phyloP scores from a whole-genome alignment of 1,140 invertebrate species.

The Drosophila athabasca region DNA sequence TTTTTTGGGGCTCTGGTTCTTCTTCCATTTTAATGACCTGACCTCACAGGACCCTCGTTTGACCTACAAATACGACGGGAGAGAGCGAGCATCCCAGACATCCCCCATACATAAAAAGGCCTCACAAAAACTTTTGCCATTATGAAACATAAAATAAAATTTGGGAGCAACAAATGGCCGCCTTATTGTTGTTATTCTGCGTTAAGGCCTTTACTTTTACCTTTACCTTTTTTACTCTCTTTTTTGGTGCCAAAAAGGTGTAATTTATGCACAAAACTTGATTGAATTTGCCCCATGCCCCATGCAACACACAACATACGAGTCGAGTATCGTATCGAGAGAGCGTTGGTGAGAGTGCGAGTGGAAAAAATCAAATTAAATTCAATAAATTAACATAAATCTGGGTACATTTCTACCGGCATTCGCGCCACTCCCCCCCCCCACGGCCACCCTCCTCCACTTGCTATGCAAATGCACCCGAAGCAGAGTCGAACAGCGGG shows the following conservation, averaged over 20 bases:
- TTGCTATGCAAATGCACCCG: constrained; percentile 64
- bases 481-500: constrained; percentile 21
- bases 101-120: constrained; percentile 17
- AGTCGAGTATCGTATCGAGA: constrained; percentile 26
- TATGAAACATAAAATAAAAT: constrained; percentile 62
- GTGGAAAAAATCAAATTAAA: constrained; percentile 66
- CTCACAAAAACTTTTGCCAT: constrained; percentile 68
- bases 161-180: constrained; percentile 46
- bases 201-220: not conserved
- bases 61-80: constrained; percentile 31
- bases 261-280: constrained; percentile 74
- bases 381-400: constrained; percentile 81
- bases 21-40: constrained; percentile 56
- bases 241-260: constrained; percentile 35
- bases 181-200: constrained; percentile 35
- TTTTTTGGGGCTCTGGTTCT: constrained; percentile 17
- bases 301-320: constrained; percentile 17
- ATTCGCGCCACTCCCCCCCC: constrained; percentile 28
- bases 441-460: not conserved
- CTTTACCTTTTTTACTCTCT: constrained; percentile 23
- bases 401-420: constrained; percentile 43
- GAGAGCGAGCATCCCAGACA: constrained; percentile 12
- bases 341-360: not conserved
- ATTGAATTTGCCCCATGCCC: constrained; percentile 64
- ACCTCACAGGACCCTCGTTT: constrained; percentile 22